Evolutionary conservation across 2,113 vertebrate genomes (phyloP), one percentile per base, ranked within the genome.

Genomic region (Raja brachyura): DNA sequence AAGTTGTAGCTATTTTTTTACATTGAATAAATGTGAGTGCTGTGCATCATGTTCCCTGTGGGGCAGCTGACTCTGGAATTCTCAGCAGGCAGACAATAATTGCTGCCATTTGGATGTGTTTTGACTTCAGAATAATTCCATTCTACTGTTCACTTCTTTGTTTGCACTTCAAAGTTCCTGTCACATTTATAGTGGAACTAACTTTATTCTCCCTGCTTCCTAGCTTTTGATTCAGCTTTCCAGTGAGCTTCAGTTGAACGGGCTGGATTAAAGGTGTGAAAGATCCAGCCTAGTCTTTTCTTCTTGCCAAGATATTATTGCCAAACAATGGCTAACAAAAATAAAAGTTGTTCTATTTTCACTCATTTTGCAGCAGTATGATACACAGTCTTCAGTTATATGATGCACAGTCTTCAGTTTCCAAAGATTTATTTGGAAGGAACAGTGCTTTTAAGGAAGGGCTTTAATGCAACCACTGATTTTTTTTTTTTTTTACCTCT

Each of bases 1-100:
- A 90, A 93, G 70, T n/a, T 73, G 92, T 63, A 28, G 9, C 28
- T 39, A 18, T 48, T 16, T 75, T 93, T 93, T 93, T 39, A 93
- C 25, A 54, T 56, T 48, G 39, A 86, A 61, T 86, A 31, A 68
- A 93, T 75, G 22, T 9, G n/a, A 93, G 48, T 93, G 66, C 73
- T 75, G 68, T 93, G 74, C 33, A 74, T 75, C 54, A 93, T 48
- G 68, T 54, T 59, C 28, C 83, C 25, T 63, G 13, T 86, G 56
- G 59, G 28, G 59, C 59, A 14, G 59, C 56, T 28, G 28, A 31
- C 83, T n/a, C 25, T 63, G 59, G 14, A 88, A 66, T 63, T 88
- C 83, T 88, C 59, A 63, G 83, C 28, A 1, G 13, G 83, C 14
- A 14, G 13, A 86, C 10, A 28, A 61, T 18, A 83, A 54, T 83